Base-by-base conservation (phyloP, 2,888 invertebrate genomes). In the Peribatodes rhomboidaria region DNA sequence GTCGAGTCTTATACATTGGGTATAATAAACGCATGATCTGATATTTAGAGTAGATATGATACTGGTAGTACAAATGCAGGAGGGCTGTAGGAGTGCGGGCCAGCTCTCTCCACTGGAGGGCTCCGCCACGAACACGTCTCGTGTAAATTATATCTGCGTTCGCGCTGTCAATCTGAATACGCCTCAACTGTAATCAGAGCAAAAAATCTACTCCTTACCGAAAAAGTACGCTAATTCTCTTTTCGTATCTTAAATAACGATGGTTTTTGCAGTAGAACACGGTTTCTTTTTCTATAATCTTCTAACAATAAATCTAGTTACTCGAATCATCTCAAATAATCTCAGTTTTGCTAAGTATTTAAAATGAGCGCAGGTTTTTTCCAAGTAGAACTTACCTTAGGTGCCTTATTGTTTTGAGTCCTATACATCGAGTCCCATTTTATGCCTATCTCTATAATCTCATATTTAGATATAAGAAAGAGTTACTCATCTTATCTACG, bases 81-180 rank as follows among this genome's bases (percentile, higher is more conserved):
- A 52, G 50, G 60, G 49, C 58, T 54, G 64, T 42, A 59, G 35
- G 55, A 65, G 60, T 55, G 54, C 64, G 69, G 56, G 63, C 53
- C 67, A 62, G 42, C 47, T 67, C 61, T 52, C 60, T 65, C 56
- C 46, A 65, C 31, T 67, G 58, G 67, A 70, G 72, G 58, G 65
- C 65, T 65, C 61, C 61, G 53, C 66, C 64, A 67, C 69, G 67
- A 69, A 68, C 67, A 71, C 68, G 62, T 63, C 72, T 68, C 67
- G 63, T 69, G 68, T 63, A 69, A 71, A 70, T 70, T 67, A 72
- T 69, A 67, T 69, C 68, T 59, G 37, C 49, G 65, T 42, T 44
- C 35, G 50, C 18, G 44, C 52, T 56, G 65, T 60, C 62, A 65
- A 67, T 63, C 67, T 22, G 49, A 62, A 61, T 62, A 44, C 46